Evolutionary conservation across 2,797 vertebrate species (phyloP).

Genomic region (Gobio occitaniae): DNA sequence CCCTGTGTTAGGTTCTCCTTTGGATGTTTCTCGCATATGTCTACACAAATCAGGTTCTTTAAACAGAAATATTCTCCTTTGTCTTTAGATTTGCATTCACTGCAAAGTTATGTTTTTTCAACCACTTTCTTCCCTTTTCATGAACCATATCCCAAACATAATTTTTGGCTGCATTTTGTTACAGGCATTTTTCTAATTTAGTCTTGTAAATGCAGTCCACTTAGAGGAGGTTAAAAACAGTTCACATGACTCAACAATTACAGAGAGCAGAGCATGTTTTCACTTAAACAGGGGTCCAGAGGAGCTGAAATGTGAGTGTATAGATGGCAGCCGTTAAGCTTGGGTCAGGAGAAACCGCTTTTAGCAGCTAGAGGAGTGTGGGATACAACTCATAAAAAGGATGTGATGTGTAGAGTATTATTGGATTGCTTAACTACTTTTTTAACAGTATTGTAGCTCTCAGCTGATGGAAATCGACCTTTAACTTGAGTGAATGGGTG

Average conservation of each 20-base stretch:
- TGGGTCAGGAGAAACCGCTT: background rate
- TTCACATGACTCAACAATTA: slow-evolving; percentile 36
- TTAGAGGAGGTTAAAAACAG: slow-evolving; percentile 19
- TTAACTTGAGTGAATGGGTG: slow-evolving; percentile 20
- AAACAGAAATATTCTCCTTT: background rate
- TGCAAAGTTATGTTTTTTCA: background rate
- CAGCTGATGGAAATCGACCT: background rate
- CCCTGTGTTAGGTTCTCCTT: background rate
- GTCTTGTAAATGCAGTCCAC: slow-evolving; percentile 7
- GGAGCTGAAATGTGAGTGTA: slow-evolving; percentile 5
- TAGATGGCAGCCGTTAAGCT: background rate
- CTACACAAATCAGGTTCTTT: background rate
- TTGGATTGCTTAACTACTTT: background rate
- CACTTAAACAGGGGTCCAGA: slow-evolving; percentile 10
- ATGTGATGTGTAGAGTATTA: background rate
- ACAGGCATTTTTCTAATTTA: background rate
- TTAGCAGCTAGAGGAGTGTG: slow-evolving; percentile 23
- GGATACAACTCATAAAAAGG: background rate
- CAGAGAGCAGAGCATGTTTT: slow-evolving; percentile 3
- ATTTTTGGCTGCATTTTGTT: background rate
- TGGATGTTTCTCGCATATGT: background rate
- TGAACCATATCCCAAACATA: background rate
- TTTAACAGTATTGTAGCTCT: background rate
- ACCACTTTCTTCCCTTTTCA: background rate
- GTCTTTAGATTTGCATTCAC: too few relatives aligned